A percentile compares a stretch with the other conserved stretches of the same genome.
Evolutionary conservation across 2,113 vertebrate genomes (phyloP).

Genomic region (Glaucidium brasilianum): DNA sequence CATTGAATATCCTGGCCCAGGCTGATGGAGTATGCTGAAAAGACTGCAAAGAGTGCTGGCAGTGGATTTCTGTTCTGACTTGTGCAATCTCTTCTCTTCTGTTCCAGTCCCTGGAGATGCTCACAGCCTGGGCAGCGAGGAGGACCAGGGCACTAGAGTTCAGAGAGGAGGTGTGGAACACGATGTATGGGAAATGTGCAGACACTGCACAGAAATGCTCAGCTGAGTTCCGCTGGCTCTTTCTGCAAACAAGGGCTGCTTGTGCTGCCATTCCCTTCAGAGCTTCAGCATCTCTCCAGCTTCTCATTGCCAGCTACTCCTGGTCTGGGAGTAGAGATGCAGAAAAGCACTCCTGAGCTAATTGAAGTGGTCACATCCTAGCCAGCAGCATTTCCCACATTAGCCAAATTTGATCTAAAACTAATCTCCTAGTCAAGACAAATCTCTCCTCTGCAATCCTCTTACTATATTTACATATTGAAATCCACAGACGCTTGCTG

Average conservation of each 20-base stretch:
- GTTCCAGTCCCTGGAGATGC: fast-evolving
- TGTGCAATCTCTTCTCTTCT: neutral
- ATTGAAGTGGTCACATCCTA: neutral
- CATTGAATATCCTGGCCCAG: fast-evolving
- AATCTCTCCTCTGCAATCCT: constrained; percentile 16
- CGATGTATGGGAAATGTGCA: fast-evolving
- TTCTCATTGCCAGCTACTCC: neutral
- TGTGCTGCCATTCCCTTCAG: neutral
- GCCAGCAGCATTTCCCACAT: constrained; percentile 8
- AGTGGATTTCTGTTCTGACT: neutral
- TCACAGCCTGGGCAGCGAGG: neutral
- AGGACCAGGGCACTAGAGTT: neutral
- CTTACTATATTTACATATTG: neutral
- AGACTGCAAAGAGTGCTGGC: neutral
- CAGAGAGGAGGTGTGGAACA: neutral
- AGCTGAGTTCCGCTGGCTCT: fast-evolving
- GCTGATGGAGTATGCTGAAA: neutral
- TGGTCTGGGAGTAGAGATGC: neutral
- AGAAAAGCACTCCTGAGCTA: neutral
- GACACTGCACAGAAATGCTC: neutral
- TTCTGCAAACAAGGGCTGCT: neutral
- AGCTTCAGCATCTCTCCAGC: neutral
- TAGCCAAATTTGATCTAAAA: constrained; percentile 31
- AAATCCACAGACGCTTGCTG: neutral
- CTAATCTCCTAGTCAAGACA: constrained; percentile 16